phyloP scores from a whole-genome alignment of 1,140 invertebrate genomes.

The Neelides sp. region DNA sequence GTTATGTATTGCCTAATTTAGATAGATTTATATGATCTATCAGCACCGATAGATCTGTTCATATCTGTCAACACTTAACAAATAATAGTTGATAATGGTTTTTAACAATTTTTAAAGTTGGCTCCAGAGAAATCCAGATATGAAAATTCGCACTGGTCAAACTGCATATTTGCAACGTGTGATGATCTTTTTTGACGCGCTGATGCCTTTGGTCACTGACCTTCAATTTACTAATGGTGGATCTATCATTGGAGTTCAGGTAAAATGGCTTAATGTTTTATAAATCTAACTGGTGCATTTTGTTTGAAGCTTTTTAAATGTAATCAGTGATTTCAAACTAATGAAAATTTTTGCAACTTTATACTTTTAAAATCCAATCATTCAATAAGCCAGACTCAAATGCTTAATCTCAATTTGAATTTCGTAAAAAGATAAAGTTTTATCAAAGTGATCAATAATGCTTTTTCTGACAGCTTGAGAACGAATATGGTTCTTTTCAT shows the following conservation, averaged over 20 bases:
- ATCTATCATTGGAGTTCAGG: constrained; percentile 18
- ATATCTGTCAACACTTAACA: no score
- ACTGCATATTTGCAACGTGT: constrained; percentile 38
- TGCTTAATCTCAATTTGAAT: no score
- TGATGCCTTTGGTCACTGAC: constrained; percentile 35
- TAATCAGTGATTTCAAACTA: no score
- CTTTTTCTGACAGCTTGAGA: constrained; percentile 1
- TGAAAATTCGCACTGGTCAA: constrained; percentile 41
- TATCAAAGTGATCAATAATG: not conserved
- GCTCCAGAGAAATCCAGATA: constrained; percentile 38
- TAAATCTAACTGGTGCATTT: no score
- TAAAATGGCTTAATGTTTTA: not conserved
- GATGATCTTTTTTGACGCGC: constrained; percentile 37
- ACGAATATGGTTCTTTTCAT: constrained; percentile 15
- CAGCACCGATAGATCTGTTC: no score
- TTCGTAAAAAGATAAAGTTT: not conserved
- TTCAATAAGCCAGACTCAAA: no score
- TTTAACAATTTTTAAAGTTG: constrained; percentile 37
- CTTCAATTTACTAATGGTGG: constrained; percentile 21
- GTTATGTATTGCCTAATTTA: no score
- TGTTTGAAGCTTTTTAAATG: no score
- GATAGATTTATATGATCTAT: no score
- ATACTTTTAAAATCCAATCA: no score
- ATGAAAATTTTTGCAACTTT: no score
- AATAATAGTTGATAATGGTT: no score